Evolutionary conservation across 2,888 invertebrate species (phyloP).

Genomic region (Balanococcus diminutus): DNA sequence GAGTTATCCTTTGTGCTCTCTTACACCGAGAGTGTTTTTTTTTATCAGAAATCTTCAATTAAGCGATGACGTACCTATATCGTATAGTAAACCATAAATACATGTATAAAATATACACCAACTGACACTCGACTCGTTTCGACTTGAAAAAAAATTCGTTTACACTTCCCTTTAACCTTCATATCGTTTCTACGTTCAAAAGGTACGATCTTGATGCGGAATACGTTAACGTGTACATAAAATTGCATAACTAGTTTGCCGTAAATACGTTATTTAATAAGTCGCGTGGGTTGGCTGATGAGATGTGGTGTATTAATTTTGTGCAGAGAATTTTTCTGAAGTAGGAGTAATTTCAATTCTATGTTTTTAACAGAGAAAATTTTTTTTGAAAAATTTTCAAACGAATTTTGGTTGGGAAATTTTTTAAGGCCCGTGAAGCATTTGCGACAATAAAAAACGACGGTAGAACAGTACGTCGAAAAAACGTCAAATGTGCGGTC

Average conservation of each 20-base stretch:
- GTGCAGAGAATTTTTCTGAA: no score
- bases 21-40: background rate
- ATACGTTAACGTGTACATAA: background rate
- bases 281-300: background rate
- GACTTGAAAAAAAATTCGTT: background rate
- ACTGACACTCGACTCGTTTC: background rate
- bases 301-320: background rate
- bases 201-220: background rate
- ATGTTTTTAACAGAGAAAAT: no score
- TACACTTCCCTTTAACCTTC: background rate
- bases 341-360: no score
- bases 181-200: background rate
- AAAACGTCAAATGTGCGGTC: no score
- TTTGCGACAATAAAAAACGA: no score
- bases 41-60: constrained; percentile 31
- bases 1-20: background rate
- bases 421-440: no score
- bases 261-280: no score
- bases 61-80: background rate
- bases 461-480: no score
- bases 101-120: background rate
- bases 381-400: no score
- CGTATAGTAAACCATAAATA: background rate
- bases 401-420: no score
- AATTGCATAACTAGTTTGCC: background rate